Conservation (phyloP, 53 echinoderm and acorn worm species). For the Patiria pectinifera region DNA sequence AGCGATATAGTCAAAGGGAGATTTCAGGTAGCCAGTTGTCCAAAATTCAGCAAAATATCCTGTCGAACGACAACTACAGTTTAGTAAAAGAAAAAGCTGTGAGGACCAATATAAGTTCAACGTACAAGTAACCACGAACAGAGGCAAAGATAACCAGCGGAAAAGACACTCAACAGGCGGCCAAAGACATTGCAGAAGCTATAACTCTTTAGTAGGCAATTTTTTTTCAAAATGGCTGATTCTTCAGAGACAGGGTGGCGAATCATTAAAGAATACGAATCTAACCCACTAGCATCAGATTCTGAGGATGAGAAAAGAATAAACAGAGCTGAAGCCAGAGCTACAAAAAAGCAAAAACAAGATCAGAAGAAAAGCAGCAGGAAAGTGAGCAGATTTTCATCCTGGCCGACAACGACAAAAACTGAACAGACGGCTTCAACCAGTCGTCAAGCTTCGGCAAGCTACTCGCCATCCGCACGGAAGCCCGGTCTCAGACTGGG, state of each 20-base stretch:
- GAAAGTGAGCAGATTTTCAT: background rate
- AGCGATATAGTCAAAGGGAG: background rate
- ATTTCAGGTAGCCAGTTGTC: constrained; percentile 24
- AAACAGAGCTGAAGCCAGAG: constrained; percentile 1
- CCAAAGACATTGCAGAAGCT: constrained; percentile 29
- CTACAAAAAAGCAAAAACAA: background rate
- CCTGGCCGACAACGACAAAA: background rate
- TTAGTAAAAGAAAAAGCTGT: constrained; percentile 26
- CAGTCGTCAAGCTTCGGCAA: background rate
- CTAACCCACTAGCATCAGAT: constrained; percentile 5
- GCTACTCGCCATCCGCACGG: no score
- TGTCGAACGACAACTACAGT: constrained; percentile 7
- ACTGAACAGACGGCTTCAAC: background rate
- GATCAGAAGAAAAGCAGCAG: background rate
- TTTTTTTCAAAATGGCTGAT: constrained; percentile 25
- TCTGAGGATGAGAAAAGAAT: background rate
- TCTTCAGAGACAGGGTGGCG: background rate
- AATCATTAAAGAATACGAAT: background rate
- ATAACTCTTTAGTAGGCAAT: constrained; percentile 17
- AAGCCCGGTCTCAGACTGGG: constrained; percentile 3
- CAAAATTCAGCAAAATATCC: constrained; percentile 22
- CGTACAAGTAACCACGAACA: constrained; percentile 11
- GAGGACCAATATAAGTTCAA: constrained; percentile 41
- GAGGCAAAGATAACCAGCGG: background rate
- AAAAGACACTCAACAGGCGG: background rate